Base-by-base conservation (phyloP, 2,797 vertebrate species). In the Xyrichtys novacula region DNA sequence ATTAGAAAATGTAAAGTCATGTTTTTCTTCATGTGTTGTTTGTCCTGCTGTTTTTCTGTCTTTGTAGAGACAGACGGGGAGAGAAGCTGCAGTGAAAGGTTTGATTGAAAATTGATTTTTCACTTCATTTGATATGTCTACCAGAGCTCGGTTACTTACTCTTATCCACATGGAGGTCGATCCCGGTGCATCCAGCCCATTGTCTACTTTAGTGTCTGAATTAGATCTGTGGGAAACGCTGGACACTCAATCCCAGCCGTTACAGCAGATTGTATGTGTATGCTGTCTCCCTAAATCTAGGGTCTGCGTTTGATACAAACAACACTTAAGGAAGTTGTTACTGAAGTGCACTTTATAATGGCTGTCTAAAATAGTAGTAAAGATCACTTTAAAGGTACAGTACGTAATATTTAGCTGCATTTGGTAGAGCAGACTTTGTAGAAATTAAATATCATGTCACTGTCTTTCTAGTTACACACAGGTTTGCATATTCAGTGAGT, bases 61-160 rank as follows among this genome's bases (percentile, higher is more conserved):
- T 43, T 22, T 22, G 29, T 40, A 17, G 10, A 56, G 31, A 26
- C n/a, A n/a, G n/a, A n/a, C n/a, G 50, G 16, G 15, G 63, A 14
- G 16, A 60, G 22, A 58, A 47, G 34, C 26, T 49, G 26, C 9
- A 1, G 8, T 64, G 55, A 65, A 59, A 49, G 32, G 4, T 71
- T 58, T 67, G 50, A 63, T 62, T 62, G 19, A 71, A 64, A 70
- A 80, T 67, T 36, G 65, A 83, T 80, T 85, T n/a, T 72, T 42
- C 44, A 39, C 40, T 68, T 28, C 43, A 54, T 40, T 39, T 17
- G 29, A 36, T 53, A 74, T 49, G 19, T 61, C 11, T 38, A 23
- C 32, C 8, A 11, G 29, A 23, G 23, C 36, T 25, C 20, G 22
- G 22, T 53, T 29, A 39, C 29, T 48, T 29, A 63, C 53, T 17